Conservation (phyloP, 2,797 vertebrate genomes). For the Tokudaia tokunoshimensis region DNA sequence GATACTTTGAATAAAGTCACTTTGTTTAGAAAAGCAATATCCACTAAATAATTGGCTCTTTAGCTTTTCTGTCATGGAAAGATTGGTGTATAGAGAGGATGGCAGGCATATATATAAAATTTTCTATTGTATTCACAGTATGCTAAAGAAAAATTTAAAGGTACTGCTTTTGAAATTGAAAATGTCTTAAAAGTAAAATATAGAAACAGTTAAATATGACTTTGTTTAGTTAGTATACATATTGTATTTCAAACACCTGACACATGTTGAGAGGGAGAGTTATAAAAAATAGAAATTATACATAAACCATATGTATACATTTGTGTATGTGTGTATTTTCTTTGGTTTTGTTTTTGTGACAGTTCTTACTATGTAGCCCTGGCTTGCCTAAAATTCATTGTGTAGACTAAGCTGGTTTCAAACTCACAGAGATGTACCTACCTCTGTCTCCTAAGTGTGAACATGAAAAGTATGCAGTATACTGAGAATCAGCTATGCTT, state of each 20-base stretch:
- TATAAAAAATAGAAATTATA: background rate
- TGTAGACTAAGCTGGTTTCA: background rate
- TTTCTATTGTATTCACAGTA: background rate
- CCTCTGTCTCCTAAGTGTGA: background rate
- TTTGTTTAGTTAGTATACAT: background rate
- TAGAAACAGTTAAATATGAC: background rate
- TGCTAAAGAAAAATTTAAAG: background rate
- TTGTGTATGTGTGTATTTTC: background rate
- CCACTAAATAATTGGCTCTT: background rate
- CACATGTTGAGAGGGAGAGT: background rate
- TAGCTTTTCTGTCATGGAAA: background rate
- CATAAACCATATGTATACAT: background rate
- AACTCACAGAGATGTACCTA: no score
- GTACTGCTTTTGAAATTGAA: background rate
- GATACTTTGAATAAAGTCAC: background rate
- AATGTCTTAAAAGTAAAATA: conserved; percentile 16
- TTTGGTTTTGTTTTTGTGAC: background rate
- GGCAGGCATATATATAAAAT: background rate
- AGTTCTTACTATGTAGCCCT: background rate
- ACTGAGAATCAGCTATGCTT: background rate
- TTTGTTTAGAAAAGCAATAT: conserved; percentile 43
- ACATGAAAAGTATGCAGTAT: background rate
- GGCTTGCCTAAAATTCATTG: background rate
- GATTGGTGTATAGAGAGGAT: background rate
- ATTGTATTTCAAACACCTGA: background rate